Percentiles rank a stretch among this genome's conserved stretches.
Conservation (phyloP, 2,888 invertebrate genomes). For the Eretmocerus hayati region DNA sequence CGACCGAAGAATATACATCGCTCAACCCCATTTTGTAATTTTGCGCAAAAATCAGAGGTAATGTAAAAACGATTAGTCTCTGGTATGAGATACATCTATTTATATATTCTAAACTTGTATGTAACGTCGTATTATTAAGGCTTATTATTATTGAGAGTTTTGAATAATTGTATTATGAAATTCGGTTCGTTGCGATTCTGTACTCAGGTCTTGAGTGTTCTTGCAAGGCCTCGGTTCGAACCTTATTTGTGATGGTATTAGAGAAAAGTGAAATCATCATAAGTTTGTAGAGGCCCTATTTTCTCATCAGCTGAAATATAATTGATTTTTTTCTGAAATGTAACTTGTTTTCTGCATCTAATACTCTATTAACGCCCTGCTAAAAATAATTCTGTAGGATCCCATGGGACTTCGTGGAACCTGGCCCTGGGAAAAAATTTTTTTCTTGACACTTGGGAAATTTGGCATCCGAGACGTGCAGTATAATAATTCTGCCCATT, state of each 20-base stretch:
- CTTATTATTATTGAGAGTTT: constrained; percentile 16
- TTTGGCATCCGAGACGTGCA: too few species aligned
- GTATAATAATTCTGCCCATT: too few species aligned
- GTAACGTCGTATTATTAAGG: constrained; percentile 17
- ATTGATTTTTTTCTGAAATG: background rate
- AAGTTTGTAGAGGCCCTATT: background rate
- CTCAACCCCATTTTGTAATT: constrained; percentile 96
- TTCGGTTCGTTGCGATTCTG: too few species aligned
- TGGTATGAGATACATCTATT: background rate
- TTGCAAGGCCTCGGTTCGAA: background rate
- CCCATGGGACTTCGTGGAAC: too few species aligned
- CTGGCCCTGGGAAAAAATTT: too few species aligned
- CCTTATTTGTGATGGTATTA: background rate
- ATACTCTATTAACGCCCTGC: too few species aligned
- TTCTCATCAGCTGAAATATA: background rate
- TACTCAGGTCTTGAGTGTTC: too few species aligned
- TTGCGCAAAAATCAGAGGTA: constrained; percentile 80
- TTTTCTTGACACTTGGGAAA: too few species aligned
- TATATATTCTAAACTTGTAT: constrained; percentile 2
- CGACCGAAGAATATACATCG: constrained; percentile 94
- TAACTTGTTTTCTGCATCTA: background rate
- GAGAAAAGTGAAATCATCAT: background rate
- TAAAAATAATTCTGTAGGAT: too few species aligned
- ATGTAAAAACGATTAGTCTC: background rate
- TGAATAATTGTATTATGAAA: background rate